Percentiles rank a stretch among this genome's conserved stretches.
These are phyloP conservation scores for Vidua chalybeata DNA, from an alignment of 2,113 vertebrate genomes.

Conservation along the genomic window DNA sequence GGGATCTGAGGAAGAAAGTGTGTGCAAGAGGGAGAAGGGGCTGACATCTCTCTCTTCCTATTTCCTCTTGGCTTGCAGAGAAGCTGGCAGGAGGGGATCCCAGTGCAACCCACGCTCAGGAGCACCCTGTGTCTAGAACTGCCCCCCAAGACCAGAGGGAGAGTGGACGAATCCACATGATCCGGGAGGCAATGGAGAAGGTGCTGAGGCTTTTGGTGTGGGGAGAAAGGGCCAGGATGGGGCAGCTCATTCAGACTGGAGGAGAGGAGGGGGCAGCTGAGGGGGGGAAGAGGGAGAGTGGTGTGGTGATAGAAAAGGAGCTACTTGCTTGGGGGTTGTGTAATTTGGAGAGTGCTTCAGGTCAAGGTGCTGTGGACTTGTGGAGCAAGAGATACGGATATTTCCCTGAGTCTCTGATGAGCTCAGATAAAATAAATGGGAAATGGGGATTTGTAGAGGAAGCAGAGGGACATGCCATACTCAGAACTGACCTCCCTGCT, in stretches of 20 bases:
- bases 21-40: background rate
- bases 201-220: constrained; percentile 34
- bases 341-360: background rate
- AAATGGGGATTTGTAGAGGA: background rate
- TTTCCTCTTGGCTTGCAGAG: constrained; percentile 40
- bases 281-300: background rate
- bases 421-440: background rate
- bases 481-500: background rate
- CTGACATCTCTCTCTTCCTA: background rate
- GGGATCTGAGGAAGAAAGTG: background rate
- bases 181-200: constrained; percentile 74
- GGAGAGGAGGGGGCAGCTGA: background rate
- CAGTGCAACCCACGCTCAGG: background rate
- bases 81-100: constrained; percentile 63
- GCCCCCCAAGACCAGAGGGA: background rate
- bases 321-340: background rate
- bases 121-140: constrained; percentile 23
- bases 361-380: background rate
- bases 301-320: background rate
- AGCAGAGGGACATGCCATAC: background rate
- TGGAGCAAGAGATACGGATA: background rate
- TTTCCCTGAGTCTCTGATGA: background rate
- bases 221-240: background rate
- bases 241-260: background rate
- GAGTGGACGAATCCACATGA: constrained; percentile 44